phyloP scores from a whole-genome alignment of 2,797 vertebrate species.

The Protonibea diacanthus region DNA sequence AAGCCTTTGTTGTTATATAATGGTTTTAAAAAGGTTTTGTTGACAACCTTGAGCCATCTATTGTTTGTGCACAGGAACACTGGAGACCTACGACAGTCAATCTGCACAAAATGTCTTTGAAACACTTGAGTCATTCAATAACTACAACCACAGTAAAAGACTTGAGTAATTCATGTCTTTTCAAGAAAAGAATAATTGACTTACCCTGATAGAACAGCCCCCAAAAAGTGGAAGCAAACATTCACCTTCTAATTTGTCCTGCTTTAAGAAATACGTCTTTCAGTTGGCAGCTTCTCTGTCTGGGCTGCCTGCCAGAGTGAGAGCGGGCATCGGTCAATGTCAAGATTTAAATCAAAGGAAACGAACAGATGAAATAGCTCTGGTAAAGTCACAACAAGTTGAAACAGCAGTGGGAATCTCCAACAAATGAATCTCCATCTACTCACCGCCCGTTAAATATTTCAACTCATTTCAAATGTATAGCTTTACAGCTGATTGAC shows the following conservation, averaged over 20 bases:
- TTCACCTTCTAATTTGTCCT: constrained; percentile 32
- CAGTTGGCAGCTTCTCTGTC: constrained; percentile 17
- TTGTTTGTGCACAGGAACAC: not conserved
- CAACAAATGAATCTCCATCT: not conserved
- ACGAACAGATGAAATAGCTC: constrained; percentile 1
- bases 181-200: constrained; percentile 12
- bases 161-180: constrained; percentile 16
- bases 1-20: not conserved
- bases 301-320: constrained; percentile 42
- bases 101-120: constrained; percentile 19
- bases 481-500: not conserved
- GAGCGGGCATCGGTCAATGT: constrained; percentile 53
- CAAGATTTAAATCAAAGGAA: constrained; percentile 44
- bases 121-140: constrained; percentile 3
- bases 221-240: constrained; percentile 7
- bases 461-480: not conserved
- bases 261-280: constrained; percentile 20
- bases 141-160: not conserved
- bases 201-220: constrained; percentile 16
- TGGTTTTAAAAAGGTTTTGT: not conserved
- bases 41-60: not conserved
- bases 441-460: not conserved
- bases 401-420: not conserved
- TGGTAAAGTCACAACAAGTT: constrained; percentile 17
- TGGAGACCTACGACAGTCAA: not conserved